A percentile compares a stretch with the other conserved stretches of the same genome.
These are phyloP conservation scores for Cheilosia vulpina DNA, from an alignment of 2,888 invertebrate species.

Conservation along the genomic window DNA sequence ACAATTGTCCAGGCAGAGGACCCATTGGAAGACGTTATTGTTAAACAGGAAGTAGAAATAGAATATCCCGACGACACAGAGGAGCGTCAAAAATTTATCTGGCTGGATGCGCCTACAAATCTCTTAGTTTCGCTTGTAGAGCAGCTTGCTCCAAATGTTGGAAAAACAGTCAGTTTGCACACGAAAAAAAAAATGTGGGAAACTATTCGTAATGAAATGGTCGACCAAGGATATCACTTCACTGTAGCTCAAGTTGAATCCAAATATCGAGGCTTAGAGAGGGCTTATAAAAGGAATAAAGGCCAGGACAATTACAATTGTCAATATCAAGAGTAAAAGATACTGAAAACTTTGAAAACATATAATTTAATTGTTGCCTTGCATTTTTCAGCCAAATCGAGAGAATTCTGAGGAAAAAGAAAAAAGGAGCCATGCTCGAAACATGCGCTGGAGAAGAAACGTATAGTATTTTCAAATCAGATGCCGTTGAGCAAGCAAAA, in stretches of 20 bases:
- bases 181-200: conserved; percentile 19
- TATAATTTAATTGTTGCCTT: too few species aligned
- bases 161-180: not conserved
- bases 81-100: not conserved
- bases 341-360: not conserved
- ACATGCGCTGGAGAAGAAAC: not conserved
- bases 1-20: not conserved
- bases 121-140: conserved; percentile 4
- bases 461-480: not conserved
- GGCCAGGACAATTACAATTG: not conserved
- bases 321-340: conserved; percentile 10
- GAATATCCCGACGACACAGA: not conserved
- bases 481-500: not conserved
- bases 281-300: not conserved
- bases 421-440: not conserved
- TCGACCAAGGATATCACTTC: not conserved
- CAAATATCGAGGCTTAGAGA: not conserved
- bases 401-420: not conserved
- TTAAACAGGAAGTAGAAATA: not conserved
- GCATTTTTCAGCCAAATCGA: not conserved
- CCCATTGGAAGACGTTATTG: not conserved
- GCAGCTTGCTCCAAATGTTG: not conserved
- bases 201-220: not conserved
- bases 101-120: conserved; percentile 3
- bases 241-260: not conserved